Percentiles rank a stretch among this genome's conserved stretches.
Conservation (phyloP, 2,888 invertebrate genomes). For the Agrochola macilenta region DNA sequence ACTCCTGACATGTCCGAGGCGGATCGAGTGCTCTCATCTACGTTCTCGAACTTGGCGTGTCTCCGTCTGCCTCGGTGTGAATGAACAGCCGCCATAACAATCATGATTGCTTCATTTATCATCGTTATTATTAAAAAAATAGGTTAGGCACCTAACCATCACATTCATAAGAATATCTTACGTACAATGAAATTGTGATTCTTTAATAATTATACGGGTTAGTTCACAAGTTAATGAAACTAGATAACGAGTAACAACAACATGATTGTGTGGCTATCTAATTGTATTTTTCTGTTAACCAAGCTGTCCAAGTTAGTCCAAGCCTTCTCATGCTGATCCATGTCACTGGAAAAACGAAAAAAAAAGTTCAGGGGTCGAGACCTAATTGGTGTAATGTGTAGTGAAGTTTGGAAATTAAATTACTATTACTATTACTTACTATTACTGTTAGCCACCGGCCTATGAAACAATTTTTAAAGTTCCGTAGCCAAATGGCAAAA, state of each 20-base stretch:
- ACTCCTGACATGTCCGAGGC: too few species aligned
- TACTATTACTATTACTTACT: too few species aligned
- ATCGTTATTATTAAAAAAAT: not conserved
- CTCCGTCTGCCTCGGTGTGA: too few species aligned
- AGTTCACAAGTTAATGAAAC: constrained; percentile 35
- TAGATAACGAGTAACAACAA: constrained; percentile 36
- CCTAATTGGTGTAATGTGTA: too few species aligned
- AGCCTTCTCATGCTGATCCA: too few species aligned
- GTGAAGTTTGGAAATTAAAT: too few species aligned
- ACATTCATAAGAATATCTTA: constrained; percentile 29
- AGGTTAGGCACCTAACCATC: not conserved
- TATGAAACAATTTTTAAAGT: constrained; percentile 1
- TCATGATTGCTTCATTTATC: constrained; percentile 11
- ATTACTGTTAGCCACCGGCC: not conserved
- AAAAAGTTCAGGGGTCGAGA: too few species aligned
- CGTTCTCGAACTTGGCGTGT: too few species aligned
- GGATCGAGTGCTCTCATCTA: too few species aligned
- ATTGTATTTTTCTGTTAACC: not conserved
- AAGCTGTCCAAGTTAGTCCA: too few species aligned
- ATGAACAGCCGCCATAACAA: not conserved
- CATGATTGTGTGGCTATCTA: constrained; percentile 13
- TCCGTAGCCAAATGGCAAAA: not conserved
- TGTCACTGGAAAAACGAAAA: too few species aligned
- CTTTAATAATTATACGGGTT: constrained; percentile 48
- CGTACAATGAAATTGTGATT: constrained; percentile 10